Percentiles rank a stretch among this genome's conserved stretches.
These are phyloP conservation scores for Pararge aegeria DNA, from an alignment of 1,140 invertebrate species.

Conservation along the genomic window DNA sequence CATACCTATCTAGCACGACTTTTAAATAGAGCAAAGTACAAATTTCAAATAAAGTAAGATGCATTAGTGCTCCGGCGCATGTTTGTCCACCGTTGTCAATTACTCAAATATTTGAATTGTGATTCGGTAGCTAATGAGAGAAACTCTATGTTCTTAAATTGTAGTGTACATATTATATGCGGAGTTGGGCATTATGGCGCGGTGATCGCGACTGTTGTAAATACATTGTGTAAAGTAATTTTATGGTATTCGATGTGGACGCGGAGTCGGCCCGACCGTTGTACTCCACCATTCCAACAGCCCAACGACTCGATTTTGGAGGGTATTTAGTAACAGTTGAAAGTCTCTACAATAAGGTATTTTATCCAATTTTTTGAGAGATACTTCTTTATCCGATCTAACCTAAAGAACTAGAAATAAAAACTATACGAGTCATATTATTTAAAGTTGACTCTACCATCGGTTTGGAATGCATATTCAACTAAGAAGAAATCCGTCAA, in stretches of 20 bases:
- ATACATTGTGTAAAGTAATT: slow-evolving; percentile 76
- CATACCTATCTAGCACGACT: slow-evolving; percentile 69
- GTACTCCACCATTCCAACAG: slow-evolving; percentile 24
- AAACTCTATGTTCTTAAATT: slow-evolving; percentile 75
- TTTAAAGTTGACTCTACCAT: no score
- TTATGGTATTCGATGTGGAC: slow-evolving; percentile 51
- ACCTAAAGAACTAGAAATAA: no score
- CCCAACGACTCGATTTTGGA: not conserved
- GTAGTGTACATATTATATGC: slow-evolving; percentile 77
- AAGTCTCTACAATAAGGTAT: not conserved
- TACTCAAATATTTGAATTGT: slow-evolving; percentile 78
- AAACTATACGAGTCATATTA: no score
- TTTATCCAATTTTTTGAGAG: no score
- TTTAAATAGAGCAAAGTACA: slow-evolving; percentile 75
- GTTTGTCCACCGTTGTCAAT: slow-evolving; percentile 79
- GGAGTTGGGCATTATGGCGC: slow-evolving; percentile 77
- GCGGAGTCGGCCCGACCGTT: slow-evolving; percentile 24
- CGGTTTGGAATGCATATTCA: no score
- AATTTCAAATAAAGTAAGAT: slow-evolving; percentile 73
- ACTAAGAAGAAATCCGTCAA: no score
- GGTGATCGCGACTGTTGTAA: slow-evolving; percentile 65
- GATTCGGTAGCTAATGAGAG: slow-evolving; percentile 79
- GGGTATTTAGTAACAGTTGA: not conserved
- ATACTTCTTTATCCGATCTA: no score
- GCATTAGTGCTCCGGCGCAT: slow-evolving; percentile 73